Percentiles rank a stretch among this genome's conserved stretches.
phyloP scores from a whole-genome alignment of 2,888 invertebrate genomes.

The Cordylochernes scorpioides region DNA sequence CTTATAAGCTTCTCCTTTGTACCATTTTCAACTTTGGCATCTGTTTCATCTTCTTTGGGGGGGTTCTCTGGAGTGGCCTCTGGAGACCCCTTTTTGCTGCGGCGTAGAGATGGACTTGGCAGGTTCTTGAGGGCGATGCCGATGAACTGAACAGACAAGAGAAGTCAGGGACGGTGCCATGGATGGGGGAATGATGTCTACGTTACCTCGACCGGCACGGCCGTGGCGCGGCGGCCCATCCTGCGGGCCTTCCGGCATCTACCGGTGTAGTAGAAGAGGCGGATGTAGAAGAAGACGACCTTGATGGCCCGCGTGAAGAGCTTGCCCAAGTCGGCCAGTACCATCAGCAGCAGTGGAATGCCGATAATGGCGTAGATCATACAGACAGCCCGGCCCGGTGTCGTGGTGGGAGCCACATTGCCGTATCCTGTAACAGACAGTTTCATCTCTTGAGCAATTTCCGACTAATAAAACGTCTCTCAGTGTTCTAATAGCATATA shows the following conservation, averaged over 20 bases:
- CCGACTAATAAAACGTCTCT: too few relatives aligned
- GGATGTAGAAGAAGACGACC: slow-evolving; percentile 38
- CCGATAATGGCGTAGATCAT: slow-evolving; percentile 83
- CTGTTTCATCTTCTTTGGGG: not conserved
- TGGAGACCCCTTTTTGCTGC: not conserved
- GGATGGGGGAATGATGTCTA: too few relatives aligned
- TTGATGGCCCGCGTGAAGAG: slow-evolving; percentile 69
- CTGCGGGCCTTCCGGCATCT: slow-evolving; percentile 10
- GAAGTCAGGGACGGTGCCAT: not conserved
- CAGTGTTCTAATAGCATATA: too few relatives aligned
- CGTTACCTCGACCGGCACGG: slow-evolving; percentile 13
- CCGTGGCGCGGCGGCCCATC: slow-evolving; percentile 11
- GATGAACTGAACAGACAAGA: too few relatives aligned
- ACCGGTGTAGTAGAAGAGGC: slow-evolving; percentile 18
- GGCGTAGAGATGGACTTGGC: not conserved
- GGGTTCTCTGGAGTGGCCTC: not conserved
- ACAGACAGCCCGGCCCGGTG: slow-evolving; percentile 52
- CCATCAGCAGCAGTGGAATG: slow-evolving; percentile 76
- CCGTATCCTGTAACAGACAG: slow-evolving; percentile 52
- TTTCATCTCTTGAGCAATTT: too few relatives aligned
- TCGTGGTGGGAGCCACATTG: slow-evolving; percentile 73
- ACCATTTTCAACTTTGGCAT: too few relatives aligned
- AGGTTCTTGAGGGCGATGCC: too few relatives aligned
- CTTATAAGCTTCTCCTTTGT: too few relatives aligned
- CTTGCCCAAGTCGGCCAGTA: slow-evolving; percentile 81